These are phyloP conservation scores for Epizoanthus fatuus DNA, from an alignment of 92 coral and sea anemone species.

Conservation along the genomic window DNA sequence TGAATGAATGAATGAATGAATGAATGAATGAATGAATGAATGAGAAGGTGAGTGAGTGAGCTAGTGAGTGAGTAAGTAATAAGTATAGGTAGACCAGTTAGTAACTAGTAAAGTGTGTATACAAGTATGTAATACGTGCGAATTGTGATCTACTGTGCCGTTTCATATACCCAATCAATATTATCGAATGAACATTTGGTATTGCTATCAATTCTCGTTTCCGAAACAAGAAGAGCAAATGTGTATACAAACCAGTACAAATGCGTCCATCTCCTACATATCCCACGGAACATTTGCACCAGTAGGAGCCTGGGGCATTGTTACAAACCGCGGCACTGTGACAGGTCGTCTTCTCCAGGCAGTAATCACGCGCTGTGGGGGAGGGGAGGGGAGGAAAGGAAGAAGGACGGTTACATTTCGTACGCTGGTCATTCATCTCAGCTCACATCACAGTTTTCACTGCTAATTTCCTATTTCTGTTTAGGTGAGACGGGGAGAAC, in stretches of 20 bases:
- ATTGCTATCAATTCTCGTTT: no score
- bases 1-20: no score
- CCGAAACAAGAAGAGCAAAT: neutral
- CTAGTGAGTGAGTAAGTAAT: no score
- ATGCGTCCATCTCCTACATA: constrained; percentile 21
- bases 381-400: neutral
- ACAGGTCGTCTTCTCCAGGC: constrained; percentile 2
- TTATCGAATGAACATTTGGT: neutral
- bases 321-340: constrained; percentile 18
- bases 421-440: neutral
- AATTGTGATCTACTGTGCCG: no score
- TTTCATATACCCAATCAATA: no score
- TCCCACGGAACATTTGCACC: constrained; percentile 23
- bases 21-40: no score
- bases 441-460: neutral
- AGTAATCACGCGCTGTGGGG: constrained; percentile 22
- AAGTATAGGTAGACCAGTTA: no score
- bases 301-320: constrained; percentile 14
- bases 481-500: no score
- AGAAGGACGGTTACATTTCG: neutral
- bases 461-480: no score
- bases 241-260: constrained; percentile 22
- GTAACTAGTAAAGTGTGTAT: no score
- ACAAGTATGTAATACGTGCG: no score
- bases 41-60: no score